Evolutionary conservation across 2,113 vertebrate species (phyloP), one percentile per base, ranked within the genome.

Genomic region (Manacus vitellinus): DNA sequence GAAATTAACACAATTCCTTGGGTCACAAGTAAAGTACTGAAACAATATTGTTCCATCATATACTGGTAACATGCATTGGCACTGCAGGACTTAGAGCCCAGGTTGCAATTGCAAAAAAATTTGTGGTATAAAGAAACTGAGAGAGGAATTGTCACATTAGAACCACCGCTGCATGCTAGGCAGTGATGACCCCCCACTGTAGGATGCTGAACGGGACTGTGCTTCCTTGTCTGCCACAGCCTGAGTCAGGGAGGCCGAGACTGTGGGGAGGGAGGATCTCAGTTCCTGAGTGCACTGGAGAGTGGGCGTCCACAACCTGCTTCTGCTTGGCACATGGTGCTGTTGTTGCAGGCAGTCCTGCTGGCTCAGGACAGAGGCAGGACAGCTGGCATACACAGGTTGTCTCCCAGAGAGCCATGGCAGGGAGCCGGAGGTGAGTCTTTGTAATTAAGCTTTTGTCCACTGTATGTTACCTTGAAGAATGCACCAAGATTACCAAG

Each of bases 301-400:
- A 14, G 54, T 37, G 35, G 6, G 43, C 16, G 27, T 28, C 65
- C 70, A 67, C 23, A 71, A 12, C 51, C 43, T 62, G 56, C 51
- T 62, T 52, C 71, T 89, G 37, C 49, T 41, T 52, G 63, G 75
- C 75, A 49, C 56, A 2, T 1, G 15, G 52, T 4, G 14, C 39
- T 61, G 67, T 5, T 55, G 2, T 18, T 55, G 35, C 20, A 27
- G 0, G 2, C 31, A n/a, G 65, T 16, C 0, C 0, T 41, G 46
- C 72, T 63, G 63, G 67, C 76, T 30, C 5, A 6, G 79, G 51
- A 49, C n/a, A 55, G 58, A n/a, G 43, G 35, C 44, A 70, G 72
- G 83, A 70, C 62, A 88, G 79, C 68, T 47, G 67, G 59, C 59
- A 39, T 2, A 31, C 1, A 1, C 7, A 31, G 55, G 47, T 65